Evolutionary conservation across 2,797 vertebrate species (phyloP).

Genomic region (Atherinosoma microstoma): DNA sequence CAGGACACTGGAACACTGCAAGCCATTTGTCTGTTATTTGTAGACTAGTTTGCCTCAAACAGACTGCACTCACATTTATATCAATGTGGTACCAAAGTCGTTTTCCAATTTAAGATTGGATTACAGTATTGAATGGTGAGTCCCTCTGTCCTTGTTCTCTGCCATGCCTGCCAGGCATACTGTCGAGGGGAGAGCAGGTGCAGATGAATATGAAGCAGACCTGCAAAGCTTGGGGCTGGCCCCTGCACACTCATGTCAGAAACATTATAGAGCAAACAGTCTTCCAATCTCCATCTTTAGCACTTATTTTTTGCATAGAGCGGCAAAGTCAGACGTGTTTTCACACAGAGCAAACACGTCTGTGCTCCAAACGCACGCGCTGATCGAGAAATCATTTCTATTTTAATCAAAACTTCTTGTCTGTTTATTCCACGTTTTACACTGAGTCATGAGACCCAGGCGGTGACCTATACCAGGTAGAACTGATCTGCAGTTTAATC

Average conservation of each 20-base stretch:
- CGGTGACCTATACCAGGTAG: neutral
- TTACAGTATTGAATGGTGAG: slow-evolving; percentile 22
- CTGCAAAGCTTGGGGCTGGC: slow-evolving; percentile 39
- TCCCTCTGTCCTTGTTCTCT: slow-evolving; percentile 52
- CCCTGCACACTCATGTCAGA: slow-evolving; percentile 41
- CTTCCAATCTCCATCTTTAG: slow-evolving; percentile 29
- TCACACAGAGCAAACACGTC: slow-evolving; percentile 17
- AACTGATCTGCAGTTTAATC: slow-evolving; percentile 31
- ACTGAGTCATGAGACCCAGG: slow-evolving; percentile 4
- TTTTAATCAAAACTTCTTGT: neutral
- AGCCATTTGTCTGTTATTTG: slow-evolving; percentile 32
- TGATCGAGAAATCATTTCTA: neutral
- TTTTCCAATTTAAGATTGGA: slow-evolving; percentile 24
- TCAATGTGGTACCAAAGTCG: slow-evolving; percentile 18
- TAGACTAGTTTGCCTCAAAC: neutral
- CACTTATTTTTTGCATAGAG: slow-evolving; percentile 24
- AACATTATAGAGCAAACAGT: slow-evolving; percentile 36
- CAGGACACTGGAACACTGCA: slow-evolving; percentile 17
- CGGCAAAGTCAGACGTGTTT: slow-evolving; percentile 25
- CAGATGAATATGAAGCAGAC: slow-evolving; percentile 77
- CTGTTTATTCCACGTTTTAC: neutral
- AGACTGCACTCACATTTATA: slow-evolving; percentile 6
- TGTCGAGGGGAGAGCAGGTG: slow-evolving; percentile 67
- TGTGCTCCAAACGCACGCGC: neutral
- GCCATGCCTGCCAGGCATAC: slow-evolving; percentile 46